Evolutionary conservation across 30 jellyfish, hydroid and myxozoan species (phyloP).

Genomic region (Cassiopea xamachana): DNA sequence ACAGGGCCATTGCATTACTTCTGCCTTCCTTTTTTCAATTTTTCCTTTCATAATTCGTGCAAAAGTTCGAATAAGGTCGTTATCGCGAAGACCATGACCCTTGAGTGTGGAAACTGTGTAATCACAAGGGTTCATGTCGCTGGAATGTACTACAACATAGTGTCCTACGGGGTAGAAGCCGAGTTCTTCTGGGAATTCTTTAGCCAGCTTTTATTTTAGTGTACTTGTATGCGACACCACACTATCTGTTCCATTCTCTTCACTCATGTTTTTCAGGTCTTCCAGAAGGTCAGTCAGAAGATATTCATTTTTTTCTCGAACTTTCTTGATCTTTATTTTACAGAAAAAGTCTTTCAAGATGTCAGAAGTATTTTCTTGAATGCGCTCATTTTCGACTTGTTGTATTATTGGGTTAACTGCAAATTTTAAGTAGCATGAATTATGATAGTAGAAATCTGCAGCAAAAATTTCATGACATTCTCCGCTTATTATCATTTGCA

Average conservation of each 20-base stretch:
- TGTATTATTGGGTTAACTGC: too few relatives aligned
- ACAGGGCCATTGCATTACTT: conserved; percentile 12
- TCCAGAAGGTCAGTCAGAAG: conserved; percentile 36
- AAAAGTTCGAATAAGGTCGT: conserved; percentile 26
- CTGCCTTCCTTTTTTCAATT: background rate
- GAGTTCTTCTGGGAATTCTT: conserved; percentile 37
- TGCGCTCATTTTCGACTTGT: too few relatives aligned
- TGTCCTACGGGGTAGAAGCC: conserved; percentile 39
- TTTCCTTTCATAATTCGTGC: conserved; percentile 12
- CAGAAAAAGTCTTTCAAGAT: too few relatives aligned
- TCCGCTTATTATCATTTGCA: too few relatives aligned
- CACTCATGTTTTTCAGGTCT: conserved; percentile 37
- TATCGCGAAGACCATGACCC: conserved; percentile 64
- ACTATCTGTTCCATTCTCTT: conserved; percentile 25
- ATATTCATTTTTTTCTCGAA: conserved; percentile 50
- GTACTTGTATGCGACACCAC: conserved; percentile 4
- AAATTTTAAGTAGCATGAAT: too few relatives aligned
- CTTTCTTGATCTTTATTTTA: background rate
- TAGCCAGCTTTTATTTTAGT: conserved; percentile 26
- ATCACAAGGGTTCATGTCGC: conserved; percentile 60
- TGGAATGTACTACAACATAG: conserved; percentile 40
- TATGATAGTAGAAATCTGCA: too few relatives aligned
- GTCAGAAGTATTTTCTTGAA: too few relatives aligned
- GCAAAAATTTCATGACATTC: too few relatives aligned
- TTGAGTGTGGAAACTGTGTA: conserved; percentile 57